Conservation (phyloP, 2,888 invertebrate species). For the Epistrophe grossulariae region DNA sequence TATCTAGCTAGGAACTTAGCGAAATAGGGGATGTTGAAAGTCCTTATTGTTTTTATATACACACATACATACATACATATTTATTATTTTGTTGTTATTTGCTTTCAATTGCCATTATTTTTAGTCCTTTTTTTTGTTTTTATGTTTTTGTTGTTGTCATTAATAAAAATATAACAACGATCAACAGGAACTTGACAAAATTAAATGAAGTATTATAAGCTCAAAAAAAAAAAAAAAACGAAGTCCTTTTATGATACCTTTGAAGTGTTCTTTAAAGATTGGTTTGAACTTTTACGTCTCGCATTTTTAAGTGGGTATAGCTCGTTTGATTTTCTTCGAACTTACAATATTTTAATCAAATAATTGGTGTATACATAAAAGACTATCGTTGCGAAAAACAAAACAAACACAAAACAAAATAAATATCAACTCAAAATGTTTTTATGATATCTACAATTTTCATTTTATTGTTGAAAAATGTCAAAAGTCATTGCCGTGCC, state of each 20-base stretch:
- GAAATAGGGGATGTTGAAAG: neutral
- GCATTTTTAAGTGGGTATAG: neutral
- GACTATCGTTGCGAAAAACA: too few species aligned
- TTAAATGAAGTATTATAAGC: constrained; percentile 1
- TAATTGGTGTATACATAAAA: too few species aligned
- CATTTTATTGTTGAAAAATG: too few species aligned
- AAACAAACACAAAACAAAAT: too few species aligned
- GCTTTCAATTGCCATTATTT: constrained; percentile 2
- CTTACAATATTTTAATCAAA: neutral
- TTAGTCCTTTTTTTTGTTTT: neutral
- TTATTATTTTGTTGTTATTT: neutral
- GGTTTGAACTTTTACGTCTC: neutral
- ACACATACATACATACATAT: neutral
- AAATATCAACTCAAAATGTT: too few species aligned
- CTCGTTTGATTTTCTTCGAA: neutral
- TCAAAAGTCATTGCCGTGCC: too few species aligned
- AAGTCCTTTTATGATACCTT: neutral
- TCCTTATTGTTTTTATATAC: neutral
- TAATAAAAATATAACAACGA: constrained; percentile 1
- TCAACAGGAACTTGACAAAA: neutral
- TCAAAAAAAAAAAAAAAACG: neutral
- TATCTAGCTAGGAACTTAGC: neutral
- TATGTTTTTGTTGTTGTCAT: neutral
- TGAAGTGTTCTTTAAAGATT: constrained; percentile 1
- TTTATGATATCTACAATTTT: too few species aligned